phyloP scores from a whole-genome alignment of 2,113 vertebrate genomes.

The Oncorhynchus keta region DNA sequence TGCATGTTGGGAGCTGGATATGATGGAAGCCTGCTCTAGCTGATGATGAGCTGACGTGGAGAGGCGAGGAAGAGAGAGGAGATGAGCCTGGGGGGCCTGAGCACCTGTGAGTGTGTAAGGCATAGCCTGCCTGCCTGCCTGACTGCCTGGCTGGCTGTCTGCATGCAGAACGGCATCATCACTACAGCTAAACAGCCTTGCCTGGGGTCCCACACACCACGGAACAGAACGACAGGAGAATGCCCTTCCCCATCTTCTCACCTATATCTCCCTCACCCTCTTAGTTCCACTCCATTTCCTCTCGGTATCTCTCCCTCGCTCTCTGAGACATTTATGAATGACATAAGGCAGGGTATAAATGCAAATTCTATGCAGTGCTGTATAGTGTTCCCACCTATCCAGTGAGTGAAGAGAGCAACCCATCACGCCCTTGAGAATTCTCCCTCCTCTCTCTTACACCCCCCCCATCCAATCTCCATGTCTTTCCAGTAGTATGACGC shows the following conservation, averaged over 20 bases:
- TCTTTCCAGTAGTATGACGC: constrained; percentile 64
- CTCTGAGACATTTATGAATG: neutral
- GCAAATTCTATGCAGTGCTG: neutral
- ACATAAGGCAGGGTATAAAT: neutral
- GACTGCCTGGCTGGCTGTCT: neutral
- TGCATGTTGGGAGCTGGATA: neutral
- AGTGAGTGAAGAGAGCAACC: neutral
- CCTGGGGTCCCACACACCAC: neutral
- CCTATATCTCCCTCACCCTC: neutral
- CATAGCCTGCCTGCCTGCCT: constrained; percentile 4
- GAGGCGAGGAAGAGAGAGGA: neutral
- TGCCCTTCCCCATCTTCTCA: neutral
- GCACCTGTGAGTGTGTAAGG: constrained; percentile 22
- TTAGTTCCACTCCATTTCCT: neutral
- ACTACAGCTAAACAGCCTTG: constrained; percentile 10
- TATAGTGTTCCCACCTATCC: neutral
- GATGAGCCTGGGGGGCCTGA: constrained; percentile 1
- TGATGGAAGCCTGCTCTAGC: too few species aligned
- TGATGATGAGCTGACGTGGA: neutral
- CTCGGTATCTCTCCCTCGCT: neutral
- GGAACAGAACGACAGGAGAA: neutral
- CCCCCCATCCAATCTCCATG: constrained; percentile 35
- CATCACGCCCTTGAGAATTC: constrained; percentile 53
- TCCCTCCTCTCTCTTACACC: neutral
- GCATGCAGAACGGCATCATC: neutral